Evolutionary conservation across 2,113 vertebrate genomes (phyloP).

Genomic region (Murina feae): DNA sequence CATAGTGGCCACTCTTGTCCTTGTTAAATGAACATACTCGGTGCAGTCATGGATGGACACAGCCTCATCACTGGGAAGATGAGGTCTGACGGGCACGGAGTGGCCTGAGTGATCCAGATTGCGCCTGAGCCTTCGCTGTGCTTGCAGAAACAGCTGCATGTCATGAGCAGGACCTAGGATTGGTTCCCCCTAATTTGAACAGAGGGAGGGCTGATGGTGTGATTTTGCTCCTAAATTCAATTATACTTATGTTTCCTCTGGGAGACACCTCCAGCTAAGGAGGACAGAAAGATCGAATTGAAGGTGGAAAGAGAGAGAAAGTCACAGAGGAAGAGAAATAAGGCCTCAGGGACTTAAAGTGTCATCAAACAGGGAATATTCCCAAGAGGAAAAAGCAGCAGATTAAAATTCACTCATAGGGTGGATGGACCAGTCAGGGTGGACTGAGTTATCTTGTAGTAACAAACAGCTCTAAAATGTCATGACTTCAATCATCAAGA

Average conservation of each 20-base stretch:
- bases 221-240: not conserved
- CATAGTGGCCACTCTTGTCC: slow-evolving; percentile 32
- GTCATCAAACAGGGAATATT: not conserved
- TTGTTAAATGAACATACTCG: slow-evolving; percentile 38
- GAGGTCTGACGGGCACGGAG: not conserved
- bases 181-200: not conserved
- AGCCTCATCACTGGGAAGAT: not conserved
- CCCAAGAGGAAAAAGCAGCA: not conserved
- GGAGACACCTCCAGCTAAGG: not conserved
- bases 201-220: not conserved
- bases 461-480: not conserved
- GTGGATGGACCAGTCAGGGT: not conserved
- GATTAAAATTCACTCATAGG: not conserved
- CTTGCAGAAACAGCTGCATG: not conserved
- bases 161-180: not conserved
- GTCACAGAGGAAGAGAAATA: fast-evolving
- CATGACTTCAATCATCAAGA: not conserved
- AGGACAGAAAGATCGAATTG: not conserved
- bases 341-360: not conserved
- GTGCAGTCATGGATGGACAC: not conserved
- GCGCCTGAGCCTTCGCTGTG: not conserved
- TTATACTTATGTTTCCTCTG: not conserved
- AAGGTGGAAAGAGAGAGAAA: not conserved
- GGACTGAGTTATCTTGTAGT: not conserved
- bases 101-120: not conserved